Evolutionary conservation across 1,140 invertebrate genomes (phyloP), one percentile per base, ranked within the genome.

Genomic region (Euura lappo): DNA sequence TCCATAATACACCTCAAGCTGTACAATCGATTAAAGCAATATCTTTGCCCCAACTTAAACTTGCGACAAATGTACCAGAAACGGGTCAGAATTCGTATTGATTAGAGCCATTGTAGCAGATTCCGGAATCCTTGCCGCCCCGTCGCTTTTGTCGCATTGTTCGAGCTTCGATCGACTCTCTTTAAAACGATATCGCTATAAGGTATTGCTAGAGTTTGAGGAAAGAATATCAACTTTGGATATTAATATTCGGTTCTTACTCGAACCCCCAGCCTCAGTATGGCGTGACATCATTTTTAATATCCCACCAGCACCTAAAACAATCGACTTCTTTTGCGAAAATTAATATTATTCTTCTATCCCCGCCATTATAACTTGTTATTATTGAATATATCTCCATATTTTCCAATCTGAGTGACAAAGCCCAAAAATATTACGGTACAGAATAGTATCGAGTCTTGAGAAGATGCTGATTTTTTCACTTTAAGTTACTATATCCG

Each of bases 201-300:
- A 5, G n/a, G 51, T 60, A 60, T 60, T n/a, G 5, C 51, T 10
- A n/a, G 51, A n/a, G 51, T 60, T 60, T 60, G 51, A n/a, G 51
- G 51, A 60, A 60, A 5, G 51, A 60, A 60, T 60, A 60, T 60
- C n/a, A 60, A 60, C 51, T 60, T 60, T n/a, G 51, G 51, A 60
- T 60, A 60, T 60, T 60, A 60, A 60, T 60, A 60, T 60, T 60
- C 51, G 51, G 51, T 60, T n/a, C 51, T 60, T 60, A 60, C 51
- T 60, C 51, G 51, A 60, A 60, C 51, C 2, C 4, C 51, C 51
- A n/a, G 4, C 51, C 51, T n/a, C 2, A n/a, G 8, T 60, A 10
- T 60, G 51, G n/a, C 51, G 51, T 60, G 51, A 60, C 51, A n/a
- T 60, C 51, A 60, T 60, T 60, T 60, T 60, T 60, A 60, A 60